Conservation (phyloP, 2,113 vertebrate genomes). For the Neotoma lepida region DNA sequence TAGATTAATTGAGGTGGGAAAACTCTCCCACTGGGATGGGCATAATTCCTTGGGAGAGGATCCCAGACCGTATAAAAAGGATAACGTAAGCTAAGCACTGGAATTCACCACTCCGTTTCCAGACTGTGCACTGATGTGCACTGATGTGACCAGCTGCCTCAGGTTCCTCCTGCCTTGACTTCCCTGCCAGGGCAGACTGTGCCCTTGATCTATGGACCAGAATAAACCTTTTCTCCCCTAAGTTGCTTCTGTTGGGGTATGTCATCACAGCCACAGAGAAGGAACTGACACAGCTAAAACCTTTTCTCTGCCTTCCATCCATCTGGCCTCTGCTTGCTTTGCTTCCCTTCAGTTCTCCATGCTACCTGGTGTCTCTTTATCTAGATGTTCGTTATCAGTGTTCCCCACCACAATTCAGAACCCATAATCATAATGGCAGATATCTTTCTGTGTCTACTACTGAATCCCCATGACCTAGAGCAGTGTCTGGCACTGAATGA, state of each 20-base stretch:
- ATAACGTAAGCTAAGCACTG: neutral
- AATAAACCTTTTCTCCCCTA: neutral
- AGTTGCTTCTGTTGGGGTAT: neutral
- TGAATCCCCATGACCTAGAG: neutral
- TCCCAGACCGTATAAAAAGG: neutral
- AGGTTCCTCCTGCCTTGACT: neutral
- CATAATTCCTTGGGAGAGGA: neutral
- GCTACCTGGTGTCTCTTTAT: neutral
- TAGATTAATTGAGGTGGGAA: neutral
- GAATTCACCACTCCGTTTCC: neutral
- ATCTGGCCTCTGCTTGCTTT: neutral
- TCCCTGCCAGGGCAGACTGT: neutral
- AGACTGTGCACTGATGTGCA: neutral
- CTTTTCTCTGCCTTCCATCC: neutral
- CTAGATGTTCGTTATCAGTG: neutral
- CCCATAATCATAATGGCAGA: neutral
- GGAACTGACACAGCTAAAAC: neutral
- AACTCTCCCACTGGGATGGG: neutral
- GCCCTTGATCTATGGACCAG: neutral
- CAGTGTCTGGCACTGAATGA: neutral
- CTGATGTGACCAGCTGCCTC: neutral
- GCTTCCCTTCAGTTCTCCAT: neutral
- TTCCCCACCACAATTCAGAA: neutral
- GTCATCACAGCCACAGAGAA: neutral
- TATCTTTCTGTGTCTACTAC: neutral